A percentile compares a stretch with the other conserved stretches of the same genome.
Conservation (phyloP, 1,140 invertebrate species). For the Bombus cullumanus region DNA sequence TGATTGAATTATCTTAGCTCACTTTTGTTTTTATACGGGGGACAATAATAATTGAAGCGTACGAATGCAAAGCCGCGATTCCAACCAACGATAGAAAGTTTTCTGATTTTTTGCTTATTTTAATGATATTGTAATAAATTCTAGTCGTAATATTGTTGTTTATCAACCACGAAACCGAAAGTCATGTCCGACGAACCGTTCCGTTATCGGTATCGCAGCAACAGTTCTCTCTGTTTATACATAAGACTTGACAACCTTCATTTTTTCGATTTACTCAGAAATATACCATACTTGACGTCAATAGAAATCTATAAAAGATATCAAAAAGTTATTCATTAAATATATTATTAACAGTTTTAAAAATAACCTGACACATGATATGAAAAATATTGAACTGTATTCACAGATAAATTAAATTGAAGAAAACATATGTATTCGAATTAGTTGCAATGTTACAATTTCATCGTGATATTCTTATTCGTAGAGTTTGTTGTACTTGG, state of each 20-base stretch:
- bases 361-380: neutral
- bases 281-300: neutral
- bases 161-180: conserved; percentile 40
- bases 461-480: neutral
- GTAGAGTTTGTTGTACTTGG: neutral
- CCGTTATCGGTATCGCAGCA: conserved; percentile 48
- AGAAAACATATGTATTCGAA: neutral
- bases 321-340: neutral
- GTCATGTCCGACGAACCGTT: conserved; percentile 43
- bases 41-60: neutral
- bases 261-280: neutral
- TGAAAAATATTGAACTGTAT: too few relatives aligned
- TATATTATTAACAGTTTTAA: neutral
- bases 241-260: neutral
- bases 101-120: neutral
- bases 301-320: neutral
- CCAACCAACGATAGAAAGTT: too few relatives aligned
- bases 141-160: conserved; percentile 1
- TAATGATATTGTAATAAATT: neutral
- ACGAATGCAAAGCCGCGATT: neutral
- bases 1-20: neutral
- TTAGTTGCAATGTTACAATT: neutral
- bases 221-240: conserved; percentile 1
- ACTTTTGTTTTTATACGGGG: neutral
- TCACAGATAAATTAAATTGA: neutral